Conservation (phyloP, 30 jellyfish, hydroid and myxozoan genomes). For the Haliclystus octoradiatus region DNA sequence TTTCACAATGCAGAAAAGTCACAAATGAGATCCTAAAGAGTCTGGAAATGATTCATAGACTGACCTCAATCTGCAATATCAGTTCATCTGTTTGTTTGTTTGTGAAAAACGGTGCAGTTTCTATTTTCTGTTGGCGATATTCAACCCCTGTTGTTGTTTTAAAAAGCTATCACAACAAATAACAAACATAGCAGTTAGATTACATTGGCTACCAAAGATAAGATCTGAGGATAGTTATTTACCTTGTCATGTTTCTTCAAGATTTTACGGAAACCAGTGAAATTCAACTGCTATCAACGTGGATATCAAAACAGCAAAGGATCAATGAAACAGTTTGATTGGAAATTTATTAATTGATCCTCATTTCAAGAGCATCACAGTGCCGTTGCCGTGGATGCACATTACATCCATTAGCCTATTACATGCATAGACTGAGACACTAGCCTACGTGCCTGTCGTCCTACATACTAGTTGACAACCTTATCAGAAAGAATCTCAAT, state of each 20-base stretch:
- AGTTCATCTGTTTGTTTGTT: constrained; percentile 66
- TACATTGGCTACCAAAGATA: too few species aligned
- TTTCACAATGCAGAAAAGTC: background rate
- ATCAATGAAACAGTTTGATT: too few species aligned
- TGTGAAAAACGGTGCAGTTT: constrained; percentile 66
- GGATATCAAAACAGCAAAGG: background rate
- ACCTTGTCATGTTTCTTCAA: constrained; percentile 94
- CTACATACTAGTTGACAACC: too few species aligned
- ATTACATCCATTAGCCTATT: background rate
- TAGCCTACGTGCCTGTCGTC: too few species aligned
- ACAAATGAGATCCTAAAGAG: background rate
- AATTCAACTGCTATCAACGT: constrained; percentile 52
- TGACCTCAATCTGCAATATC: constrained; percentile 80
- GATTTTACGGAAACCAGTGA: constrained; percentile 89
- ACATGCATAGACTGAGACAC: background rate
- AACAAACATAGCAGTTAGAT: background rate
- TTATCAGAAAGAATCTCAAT: too few species aligned
- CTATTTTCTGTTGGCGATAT: constrained; percentile 61
- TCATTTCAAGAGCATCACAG: too few species aligned
- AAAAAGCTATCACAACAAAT: constrained; percentile 39
- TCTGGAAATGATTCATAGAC: background rate
- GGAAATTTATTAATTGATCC: too few species aligned
- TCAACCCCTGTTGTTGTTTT: constrained; percentile 77
- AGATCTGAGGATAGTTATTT: background rate
- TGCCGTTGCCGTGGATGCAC: too few species aligned